Percentiles rank a stretch among this genome's conserved stretches.
These are phyloP conservation scores for Chloroclysta siterata DNA, from an alignment of 2,888 invertebrate genomes.

Conservation along the genomic window DNA sequence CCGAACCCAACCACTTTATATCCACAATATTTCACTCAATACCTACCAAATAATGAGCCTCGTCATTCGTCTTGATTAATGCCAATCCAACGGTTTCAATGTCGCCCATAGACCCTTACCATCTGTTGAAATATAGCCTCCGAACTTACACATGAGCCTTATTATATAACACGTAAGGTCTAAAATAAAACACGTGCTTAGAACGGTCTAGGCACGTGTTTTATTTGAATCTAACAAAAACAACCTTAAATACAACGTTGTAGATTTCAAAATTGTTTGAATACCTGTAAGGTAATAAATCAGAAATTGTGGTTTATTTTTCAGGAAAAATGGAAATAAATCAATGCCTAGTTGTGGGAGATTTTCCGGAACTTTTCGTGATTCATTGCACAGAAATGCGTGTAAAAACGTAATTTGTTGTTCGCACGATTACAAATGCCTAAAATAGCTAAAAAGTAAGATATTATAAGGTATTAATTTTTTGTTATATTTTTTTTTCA, in stretches of 20 bases:
- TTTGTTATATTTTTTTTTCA: too few species aligned
- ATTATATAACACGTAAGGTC: background rate
- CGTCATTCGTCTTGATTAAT: constrained; percentile 36
- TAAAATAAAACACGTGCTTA: constrained; percentile 9
- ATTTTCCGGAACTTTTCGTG: constrained; percentile 23
- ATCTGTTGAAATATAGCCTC: constrained; percentile 22
- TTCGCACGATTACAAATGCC: background rate
- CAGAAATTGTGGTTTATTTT: constrained; percentile 32
- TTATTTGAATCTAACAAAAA: background rate
- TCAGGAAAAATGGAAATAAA: constrained; percentile 27
- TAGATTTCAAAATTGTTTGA: constrained; percentile 10
- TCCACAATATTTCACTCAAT: constrained; percentile 24
- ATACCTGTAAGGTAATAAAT: constrained; percentile 33
- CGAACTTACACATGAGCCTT: constrained; percentile 18
- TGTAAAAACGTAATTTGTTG: constrained; percentile 29
- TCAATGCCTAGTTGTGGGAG: constrained; percentile 30
- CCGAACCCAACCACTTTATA: constrained; percentile 11
- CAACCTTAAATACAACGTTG: background rate
- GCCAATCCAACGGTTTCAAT: constrained; percentile 36
- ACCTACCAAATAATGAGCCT: constrained; percentile 17
- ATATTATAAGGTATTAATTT: too few species aligned
- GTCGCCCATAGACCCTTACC: constrained; percentile 23
- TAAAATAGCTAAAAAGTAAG: too few species aligned
- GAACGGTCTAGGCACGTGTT: too few species aligned
- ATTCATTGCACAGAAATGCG: constrained; percentile 26